A percentile compares a stretch with the other conserved stretches of the same genome.
phyloP scores from a whole-genome alignment of 2,797 vertebrate genomes.

The Cercopithecus neglectus region DNA sequence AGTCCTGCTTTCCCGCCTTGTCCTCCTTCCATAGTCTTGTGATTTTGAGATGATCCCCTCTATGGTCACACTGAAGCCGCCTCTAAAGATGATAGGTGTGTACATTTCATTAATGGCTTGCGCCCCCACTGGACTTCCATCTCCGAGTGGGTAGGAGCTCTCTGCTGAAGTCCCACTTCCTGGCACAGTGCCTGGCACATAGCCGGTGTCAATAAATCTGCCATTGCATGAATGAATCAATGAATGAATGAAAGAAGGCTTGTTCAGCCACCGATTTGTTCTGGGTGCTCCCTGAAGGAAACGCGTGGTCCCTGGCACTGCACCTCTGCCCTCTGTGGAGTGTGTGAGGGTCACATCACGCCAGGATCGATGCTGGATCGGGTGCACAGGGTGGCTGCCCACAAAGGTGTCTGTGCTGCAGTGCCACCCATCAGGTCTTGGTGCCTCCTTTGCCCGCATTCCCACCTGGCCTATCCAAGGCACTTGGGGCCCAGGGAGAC shows the following conservation, averaged over 20 bases:
- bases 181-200: background rate
- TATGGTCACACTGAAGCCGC: background rate
- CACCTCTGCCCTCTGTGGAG: background rate
- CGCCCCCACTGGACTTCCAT: background rate
- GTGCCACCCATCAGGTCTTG: background rate
- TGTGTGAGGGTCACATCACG: background rate
- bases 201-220: background rate
- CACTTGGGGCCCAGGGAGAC: background rate
- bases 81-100: background rate
- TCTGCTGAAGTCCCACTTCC: background rate
- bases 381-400: background rate
- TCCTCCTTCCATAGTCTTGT: background rate
- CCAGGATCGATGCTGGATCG: fast-evolving
- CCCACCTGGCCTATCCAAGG: background rate
- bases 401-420: background rate
- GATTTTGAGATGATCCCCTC: background rate
- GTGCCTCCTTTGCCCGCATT: background rate
- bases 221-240: background rate
- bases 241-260: background rate
- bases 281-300: background rate
- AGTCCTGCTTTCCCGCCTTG: background rate
- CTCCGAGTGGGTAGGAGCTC: background rate
- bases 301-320: background rate
- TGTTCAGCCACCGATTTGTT: background rate
- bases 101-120: background rate